phyloP scores from a whole-genome alignment of 2,113 vertebrate genomes.

The Garra rufa region DNA sequence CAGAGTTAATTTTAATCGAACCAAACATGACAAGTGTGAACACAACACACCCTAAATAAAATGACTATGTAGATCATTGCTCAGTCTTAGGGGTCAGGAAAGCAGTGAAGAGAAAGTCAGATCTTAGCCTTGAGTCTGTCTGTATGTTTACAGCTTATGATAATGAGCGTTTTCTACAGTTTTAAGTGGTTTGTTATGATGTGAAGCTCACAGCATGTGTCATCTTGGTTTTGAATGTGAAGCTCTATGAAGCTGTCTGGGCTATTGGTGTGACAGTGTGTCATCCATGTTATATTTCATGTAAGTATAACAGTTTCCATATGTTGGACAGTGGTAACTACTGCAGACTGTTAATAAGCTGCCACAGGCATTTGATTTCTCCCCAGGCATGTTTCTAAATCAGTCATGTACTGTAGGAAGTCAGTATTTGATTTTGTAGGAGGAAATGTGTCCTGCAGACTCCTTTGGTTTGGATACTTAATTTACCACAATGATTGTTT shows the following conservation, averaged over 20 bases:
- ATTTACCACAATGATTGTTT: constrained; percentile 11
- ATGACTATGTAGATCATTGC: background rate
- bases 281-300: background rate
- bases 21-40: too few species aligned
- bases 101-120: background rate
- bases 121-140: background rate
- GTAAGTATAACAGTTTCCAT: constrained; percentile 5
- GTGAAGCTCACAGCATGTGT: background rate
- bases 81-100: background rate
- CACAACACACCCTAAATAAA: too few species aligned
- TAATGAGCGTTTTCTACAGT: background rate
- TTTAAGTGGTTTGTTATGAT: background rate
- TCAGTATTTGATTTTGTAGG: constrained; percentile 2
- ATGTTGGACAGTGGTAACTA: background rate
- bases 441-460: background rate
- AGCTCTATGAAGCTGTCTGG: background rate
- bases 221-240: constrained; percentile 1
- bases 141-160: background rate
- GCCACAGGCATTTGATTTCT: background rate
- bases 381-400: background rate
- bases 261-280: background rate
- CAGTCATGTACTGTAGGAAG: background rate
- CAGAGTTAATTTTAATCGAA: too few species aligned
- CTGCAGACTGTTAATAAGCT: constrained; percentile 1
- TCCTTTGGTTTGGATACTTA: constrained; percentile 16